These are phyloP conservation scores for Fulmarus glacialis DNA, from an alignment of 2,113 vertebrate species.

Conservation along the genomic window DNA sequence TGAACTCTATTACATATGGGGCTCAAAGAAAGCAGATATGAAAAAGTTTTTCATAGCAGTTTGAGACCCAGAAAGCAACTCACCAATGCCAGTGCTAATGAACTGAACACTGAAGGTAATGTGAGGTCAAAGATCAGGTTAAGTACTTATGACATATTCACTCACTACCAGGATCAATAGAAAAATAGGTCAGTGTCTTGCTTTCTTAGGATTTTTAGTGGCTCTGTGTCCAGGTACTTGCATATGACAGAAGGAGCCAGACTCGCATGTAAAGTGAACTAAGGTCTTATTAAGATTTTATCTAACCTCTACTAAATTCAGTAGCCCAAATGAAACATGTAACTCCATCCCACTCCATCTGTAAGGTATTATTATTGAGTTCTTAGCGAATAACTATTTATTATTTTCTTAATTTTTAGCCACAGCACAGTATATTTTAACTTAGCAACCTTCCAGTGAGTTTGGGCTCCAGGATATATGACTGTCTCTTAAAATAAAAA, in stretches of 20 bases:
- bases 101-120: background rate
- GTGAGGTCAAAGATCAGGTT: background rate
- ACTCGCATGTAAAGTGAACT: background rate
- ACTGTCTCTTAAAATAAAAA: background rate
- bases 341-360: background rate
- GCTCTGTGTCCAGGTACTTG: background rate
- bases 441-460: background rate
- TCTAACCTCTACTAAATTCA: background rate
- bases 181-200: background rate
- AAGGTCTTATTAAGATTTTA: background rate
- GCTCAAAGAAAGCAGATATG: background rate
- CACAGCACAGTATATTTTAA: background rate
- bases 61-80: background rate
- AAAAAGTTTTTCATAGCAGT: background rate
- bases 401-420: background rate
- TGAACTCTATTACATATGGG: background rate
- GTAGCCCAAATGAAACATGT: background rate
- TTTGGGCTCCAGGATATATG: background rate
- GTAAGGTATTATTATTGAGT: background rate
- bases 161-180: too few species aligned
- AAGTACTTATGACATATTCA: accelerated
- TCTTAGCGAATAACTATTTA: background rate
- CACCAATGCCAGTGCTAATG: background rate
- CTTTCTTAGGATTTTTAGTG: background rate
- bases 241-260: background rate